These are phyloP conservation scores for Takifugu rubripes DNA, from an alignment of 2,797 vertebrate genomes.

Conservation along the genomic window DNA sequence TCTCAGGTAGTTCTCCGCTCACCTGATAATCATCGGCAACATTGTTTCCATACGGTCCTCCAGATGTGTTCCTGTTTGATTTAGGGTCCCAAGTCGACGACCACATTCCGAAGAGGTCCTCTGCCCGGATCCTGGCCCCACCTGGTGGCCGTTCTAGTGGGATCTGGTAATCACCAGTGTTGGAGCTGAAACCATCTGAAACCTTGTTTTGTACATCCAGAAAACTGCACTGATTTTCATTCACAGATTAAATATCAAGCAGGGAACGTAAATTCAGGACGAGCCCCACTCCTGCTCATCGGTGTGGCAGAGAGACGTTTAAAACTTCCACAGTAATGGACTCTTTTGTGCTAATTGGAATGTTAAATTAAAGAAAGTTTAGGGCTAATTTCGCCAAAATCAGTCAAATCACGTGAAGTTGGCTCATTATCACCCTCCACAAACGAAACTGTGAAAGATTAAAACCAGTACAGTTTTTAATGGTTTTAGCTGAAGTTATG, in stretches of 20 bases:
- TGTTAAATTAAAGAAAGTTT: constrained; percentile 30
- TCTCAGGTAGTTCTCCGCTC: constrained; percentile 77
- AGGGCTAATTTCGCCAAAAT: constrained; percentile 60
- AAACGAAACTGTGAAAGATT: constrained; percentile 49
- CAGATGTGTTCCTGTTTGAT: no score
- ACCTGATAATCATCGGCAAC: neutral
- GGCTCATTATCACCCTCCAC: constrained; percentile 43
- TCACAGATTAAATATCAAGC: constrained; percentile 45
- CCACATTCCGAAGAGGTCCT: constrained; percentile 93
- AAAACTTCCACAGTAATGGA: constrained; percentile 9
- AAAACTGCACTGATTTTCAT: constrained; percentile 79
- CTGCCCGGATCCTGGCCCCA: constrained; percentile 91
- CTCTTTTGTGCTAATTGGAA: constrained; percentile 59
- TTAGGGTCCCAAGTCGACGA: constrained; percentile 92
- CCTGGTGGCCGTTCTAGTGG: constrained; percentile 91
- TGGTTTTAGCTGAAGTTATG: constrained; percentile 60
- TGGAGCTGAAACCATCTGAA: constrained; percentile 36
- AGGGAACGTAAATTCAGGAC: constrained; percentile 28
- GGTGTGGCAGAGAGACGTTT: constrained; percentile 48
- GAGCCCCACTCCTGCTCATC: constrained; percentile 19
- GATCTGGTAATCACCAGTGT: constrained; percentile 81
- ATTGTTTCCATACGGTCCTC: neutral
- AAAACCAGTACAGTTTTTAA: constrained; percentile 75
- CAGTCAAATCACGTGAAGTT: constrained; percentile 30
- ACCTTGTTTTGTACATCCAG: constrained; percentile 66